phyloP scores from a whole-genome alignment of 2,888 invertebrate species.

The Neoitamus cyanurus region DNA sequence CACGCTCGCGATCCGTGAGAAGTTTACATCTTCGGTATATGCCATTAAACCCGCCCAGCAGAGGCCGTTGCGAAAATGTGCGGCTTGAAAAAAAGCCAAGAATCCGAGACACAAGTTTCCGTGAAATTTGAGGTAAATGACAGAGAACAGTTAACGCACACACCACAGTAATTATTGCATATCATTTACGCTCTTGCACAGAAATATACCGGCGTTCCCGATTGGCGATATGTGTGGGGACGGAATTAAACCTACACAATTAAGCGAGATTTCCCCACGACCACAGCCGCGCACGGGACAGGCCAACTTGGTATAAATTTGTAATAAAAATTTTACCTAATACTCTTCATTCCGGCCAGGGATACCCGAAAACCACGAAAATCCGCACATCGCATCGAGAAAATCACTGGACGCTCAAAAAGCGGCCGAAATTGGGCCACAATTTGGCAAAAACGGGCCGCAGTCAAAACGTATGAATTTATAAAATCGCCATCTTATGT shows the following conservation, averaged over 20 bases:
- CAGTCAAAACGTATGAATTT: slow-evolving; percentile 51
- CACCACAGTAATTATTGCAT: slow-evolving; percentile 38
- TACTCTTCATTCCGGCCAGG: neutral
- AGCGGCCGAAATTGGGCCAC: slow-evolving; percentile 41
- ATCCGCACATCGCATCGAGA: neutral
- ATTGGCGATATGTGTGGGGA: slow-evolving; percentile 4
- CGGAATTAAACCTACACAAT: slow-evolving; percentile 9
- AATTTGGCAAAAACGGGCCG: slow-evolving; percentile 47
- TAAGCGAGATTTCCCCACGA: slow-evolving; percentile 20
- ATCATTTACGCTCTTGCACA: slow-evolving; percentile 33
- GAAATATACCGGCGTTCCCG: slow-evolving; percentile 29
- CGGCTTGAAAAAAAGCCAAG: neutral
- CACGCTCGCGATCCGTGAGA: neutral
- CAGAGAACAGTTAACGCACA: slow-evolving; percentile 42
- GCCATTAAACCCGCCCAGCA: neutral
- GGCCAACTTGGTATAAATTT: neutral
- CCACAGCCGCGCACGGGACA: neutral
- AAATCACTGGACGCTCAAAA: slow-evolving; percentile 33
- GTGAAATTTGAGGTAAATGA: slow-evolving; percentile 41
- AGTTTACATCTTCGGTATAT: neutral
- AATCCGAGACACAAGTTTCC: slow-evolving; percentile 20
- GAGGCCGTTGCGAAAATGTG: neutral
- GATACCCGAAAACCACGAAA: neutral
- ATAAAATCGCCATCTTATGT: slow-evolving; percentile 53
- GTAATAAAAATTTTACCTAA: slow-evolving; percentile 20